These are phyloP conservation scores for Tiphia femorata DNA, from an alignment of 2,888 invertebrate species.

Conservation along the genomic window DNA sequence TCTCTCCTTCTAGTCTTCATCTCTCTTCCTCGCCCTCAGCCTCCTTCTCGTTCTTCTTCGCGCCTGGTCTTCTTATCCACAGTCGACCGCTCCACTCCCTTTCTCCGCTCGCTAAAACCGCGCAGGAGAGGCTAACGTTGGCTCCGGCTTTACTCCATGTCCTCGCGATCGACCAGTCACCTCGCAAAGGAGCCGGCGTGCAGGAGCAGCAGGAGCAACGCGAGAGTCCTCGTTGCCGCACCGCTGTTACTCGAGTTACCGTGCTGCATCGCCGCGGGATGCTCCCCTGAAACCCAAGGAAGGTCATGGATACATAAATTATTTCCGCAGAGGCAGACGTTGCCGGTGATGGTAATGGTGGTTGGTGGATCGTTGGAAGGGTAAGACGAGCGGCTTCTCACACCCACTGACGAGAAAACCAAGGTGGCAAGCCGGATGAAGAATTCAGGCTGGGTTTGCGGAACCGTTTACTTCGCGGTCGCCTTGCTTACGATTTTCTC, in stretches of 20 bases:
- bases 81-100: not conserved
- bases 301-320: slow-evolving; percentile 27
- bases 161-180: slow-evolving; percentile 60
- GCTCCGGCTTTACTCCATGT: slow-evolving; percentile 32
- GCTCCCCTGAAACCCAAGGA: slow-evolving; percentile 67
- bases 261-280: slow-evolving; percentile 72
- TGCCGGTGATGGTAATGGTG: too few relatives aligned
- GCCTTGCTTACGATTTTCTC: too few relatives aligned
- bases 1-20: not conserved
- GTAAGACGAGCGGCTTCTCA: too few relatives aligned
- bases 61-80: not conserved
- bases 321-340: slow-evolving; percentile 9
- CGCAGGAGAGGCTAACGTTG: slow-evolving; percentile 23
- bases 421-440: too few relatives aligned
- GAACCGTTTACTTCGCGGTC: too few relatives aligned
- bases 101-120: slow-evolving; percentile 16
- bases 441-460: too few relatives aligned
- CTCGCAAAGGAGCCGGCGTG: slow-evolving; percentile 64
- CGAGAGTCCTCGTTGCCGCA: slow-evolving; percentile 62
- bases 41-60: not conserved
- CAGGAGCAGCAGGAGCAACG: slow-evolving; percentile 59
- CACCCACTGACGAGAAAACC: too few relatives aligned
- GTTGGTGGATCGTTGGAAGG: too few relatives aligned
- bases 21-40: not conserved
- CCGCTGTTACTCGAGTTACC: slow-evolving; percentile 69